Base-by-base conservation (phyloP, 2,113 vertebrate genomes). In the Bubo blakistoni region DNA sequence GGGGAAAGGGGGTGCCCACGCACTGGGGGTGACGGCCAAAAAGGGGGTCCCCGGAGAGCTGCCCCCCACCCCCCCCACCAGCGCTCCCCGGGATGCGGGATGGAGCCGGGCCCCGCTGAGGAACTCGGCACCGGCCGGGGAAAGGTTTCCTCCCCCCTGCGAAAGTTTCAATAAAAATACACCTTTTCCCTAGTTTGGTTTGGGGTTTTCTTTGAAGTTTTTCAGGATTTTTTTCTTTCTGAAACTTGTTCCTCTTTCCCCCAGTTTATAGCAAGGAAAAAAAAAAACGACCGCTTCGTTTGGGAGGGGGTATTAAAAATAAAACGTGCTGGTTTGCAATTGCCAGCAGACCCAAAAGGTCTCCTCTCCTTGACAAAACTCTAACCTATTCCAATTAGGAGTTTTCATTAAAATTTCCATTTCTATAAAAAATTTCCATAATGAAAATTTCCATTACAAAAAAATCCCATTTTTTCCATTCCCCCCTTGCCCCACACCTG, bases 191-290 rank as follows among this genome's bases (percentile, higher is more conserved):
- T 19, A 40, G 62, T 57, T 88, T 27, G 47, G 44, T 65, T 78
- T 73, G 22, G 90, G 80, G 67, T 59, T 73, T 77, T 58, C 54
- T 92, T 63, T 86, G 55, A 89, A 92, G 92, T 94, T 93, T 83
- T 86, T 34, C 54, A 36, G 66, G 6, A 9, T 87, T 95, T 90
- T 81, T 84, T 69, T 36, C 46, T 62, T 40, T n/a, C 34, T 51
- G 47, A 73, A 95, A 94, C 73, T 87, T 89, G 42, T 36, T 74
- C 84, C 46, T 54, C 34, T 77, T 61, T 38, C 19, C 19, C 34
- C 26, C 38, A 16, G 29, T 30, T 80, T 69, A 30, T 40, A 44
- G 29, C 0, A 9, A 83, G 22, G 22, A 10, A 63, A 63, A 54
- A 57, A 70, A 84, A 55, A 40, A 30, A 25, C 22, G 22, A 27